Conservation (phyloP, 1,140 invertebrate genomes). For the Eumaeus atala region DNA sequence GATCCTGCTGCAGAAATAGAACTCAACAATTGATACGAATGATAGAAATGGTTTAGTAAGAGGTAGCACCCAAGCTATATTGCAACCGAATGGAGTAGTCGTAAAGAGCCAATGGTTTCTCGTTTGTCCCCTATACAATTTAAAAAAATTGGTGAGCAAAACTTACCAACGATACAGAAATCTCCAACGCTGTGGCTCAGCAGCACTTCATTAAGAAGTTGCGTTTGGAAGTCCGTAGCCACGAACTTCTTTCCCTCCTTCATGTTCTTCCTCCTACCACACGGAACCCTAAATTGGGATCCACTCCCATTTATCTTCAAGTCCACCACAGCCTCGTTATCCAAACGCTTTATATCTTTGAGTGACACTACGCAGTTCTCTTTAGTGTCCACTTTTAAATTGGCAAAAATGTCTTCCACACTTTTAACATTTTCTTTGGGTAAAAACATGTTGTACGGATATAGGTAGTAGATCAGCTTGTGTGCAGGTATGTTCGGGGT, state of each 20-base stretch:
- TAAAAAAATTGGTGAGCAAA: neutral
- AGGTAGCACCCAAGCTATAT: too few relatives aligned
- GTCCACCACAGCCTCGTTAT: conserved; percentile 44
- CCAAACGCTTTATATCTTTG: conserved; percentile 39
- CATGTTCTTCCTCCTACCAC: conserved; percentile 36
- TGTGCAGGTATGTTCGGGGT: conserved; percentile 79
- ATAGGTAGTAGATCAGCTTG: conserved; percentile 83
- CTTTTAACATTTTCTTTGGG: conserved; percentile 81
- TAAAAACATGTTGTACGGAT: conserved; percentile 88
- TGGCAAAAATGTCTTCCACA: conserved; percentile 79
- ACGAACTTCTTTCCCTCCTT: conserved; percentile 71
- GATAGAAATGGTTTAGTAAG: too few relatives aligned
- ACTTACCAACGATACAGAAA: conserved; percentile 86
- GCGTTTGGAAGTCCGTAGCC: conserved; percentile 86
- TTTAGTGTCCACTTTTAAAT: conserved; percentile 73
- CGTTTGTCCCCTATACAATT: too few relatives aligned
- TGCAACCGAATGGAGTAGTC: too few relatives aligned
- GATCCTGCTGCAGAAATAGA: too few relatives aligned
- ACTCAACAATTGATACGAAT: too few relatives aligned
- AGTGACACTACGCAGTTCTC: conserved; percentile 41
- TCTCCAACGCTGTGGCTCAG: conserved; percentile 86
- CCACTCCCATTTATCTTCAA: conserved; percentile 49
- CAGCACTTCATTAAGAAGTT: conserved; percentile 84
- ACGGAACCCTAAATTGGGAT: conserved; percentile 59
- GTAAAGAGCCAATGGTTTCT: too few relatives aligned